These are phyloP conservation scores for Platysteira castanea DNA, from an alignment of 2,113 vertebrate species.

Conservation along the genomic window DNA sequence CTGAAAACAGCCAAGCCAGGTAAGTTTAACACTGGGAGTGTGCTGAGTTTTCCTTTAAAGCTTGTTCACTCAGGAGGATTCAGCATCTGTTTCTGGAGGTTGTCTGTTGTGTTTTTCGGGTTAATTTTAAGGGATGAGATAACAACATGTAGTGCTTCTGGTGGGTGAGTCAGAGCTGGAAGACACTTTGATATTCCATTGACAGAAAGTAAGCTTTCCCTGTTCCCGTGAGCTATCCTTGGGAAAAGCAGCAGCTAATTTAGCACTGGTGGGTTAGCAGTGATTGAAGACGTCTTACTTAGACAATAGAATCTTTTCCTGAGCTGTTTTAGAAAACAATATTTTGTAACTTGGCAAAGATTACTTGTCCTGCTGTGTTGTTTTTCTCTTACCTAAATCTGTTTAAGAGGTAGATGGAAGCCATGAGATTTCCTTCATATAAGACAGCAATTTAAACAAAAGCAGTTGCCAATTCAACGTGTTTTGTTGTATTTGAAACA, in stretches of 20 bases:
- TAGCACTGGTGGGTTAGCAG: background rate
- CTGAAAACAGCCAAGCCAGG: constrained; percentile 52
- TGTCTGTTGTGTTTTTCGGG: background rate
- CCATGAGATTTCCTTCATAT: background rate
- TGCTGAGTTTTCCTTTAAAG: constrained; percentile 47
- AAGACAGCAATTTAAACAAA: background rate
- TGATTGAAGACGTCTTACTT: background rate
- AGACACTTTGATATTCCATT: background rate
- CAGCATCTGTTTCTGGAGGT: constrained; percentile 13
- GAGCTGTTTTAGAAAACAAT: background rate
- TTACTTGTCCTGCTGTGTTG: background rate
- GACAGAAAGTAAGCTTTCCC: background rate
- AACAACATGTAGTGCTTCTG: background rate
- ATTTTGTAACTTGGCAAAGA: background rate
- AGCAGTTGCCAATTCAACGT: background rate
- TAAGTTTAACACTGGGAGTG: constrained; percentile 32
- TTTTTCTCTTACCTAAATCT: background rate
- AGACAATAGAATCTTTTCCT: background rate
- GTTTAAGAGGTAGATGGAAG: background rate
- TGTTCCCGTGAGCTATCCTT: background rate
- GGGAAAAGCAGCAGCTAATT: background rate
- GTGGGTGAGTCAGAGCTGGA: constrained; percentile 7
- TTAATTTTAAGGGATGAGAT: constrained; percentile 9
- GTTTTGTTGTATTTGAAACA: background rate
- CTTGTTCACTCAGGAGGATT: constrained; percentile 26